Base-by-base conservation (phyloP, 1,140 invertebrate species). In the Lasaia peninsularis region DNA sequence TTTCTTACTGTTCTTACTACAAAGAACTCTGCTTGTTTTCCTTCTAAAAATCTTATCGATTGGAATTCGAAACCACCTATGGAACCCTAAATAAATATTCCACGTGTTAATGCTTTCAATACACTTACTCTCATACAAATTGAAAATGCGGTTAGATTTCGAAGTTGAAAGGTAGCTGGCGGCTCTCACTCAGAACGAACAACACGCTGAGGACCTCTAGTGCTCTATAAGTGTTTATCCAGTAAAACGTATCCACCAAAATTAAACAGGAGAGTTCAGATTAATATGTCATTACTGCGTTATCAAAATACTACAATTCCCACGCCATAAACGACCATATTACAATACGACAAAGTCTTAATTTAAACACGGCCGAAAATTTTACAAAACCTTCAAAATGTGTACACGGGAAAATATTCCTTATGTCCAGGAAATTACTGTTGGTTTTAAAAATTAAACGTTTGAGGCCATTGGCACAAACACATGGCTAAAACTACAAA, bases 401-500 rank as follows among this genome's bases (percentile, higher is more conserved):
- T 3, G 0, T 37, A 12, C 49, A 52, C 34, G 4, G 14, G 11
- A 67, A 31, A 61, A 52, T 56, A 7, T 7, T 60, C 31, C 49
- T 63, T 69, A 59, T 55, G 0, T 8, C 0, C 0, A 1, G 6
- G 1, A 2, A 4, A 0, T 37, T 53, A 81, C 35, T 58, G 76
- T 73, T 44, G 57, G 64, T 68, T 71, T 75, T 80, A 11, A 28
- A 67, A 52, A 64, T 50, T 14, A 34, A 35, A 28, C 50, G 21
- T 50, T 65, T 75, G 62, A 80, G 78, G 78, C 81, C 76, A 80
- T 69, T 73, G 71, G 63, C 69, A 74, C 69, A 74, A 73, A 73
- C 67, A 70, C 70, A 73, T 64, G 63, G 67, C 64, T 64, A 66
- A 74, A 78, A 78, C 75, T 78, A 80, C 78, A 80, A 85, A 82